phyloP scores from a whole-genome alignment of 2,113 vertebrate genomes.

The Daubentonia madagascariensis region DNA sequence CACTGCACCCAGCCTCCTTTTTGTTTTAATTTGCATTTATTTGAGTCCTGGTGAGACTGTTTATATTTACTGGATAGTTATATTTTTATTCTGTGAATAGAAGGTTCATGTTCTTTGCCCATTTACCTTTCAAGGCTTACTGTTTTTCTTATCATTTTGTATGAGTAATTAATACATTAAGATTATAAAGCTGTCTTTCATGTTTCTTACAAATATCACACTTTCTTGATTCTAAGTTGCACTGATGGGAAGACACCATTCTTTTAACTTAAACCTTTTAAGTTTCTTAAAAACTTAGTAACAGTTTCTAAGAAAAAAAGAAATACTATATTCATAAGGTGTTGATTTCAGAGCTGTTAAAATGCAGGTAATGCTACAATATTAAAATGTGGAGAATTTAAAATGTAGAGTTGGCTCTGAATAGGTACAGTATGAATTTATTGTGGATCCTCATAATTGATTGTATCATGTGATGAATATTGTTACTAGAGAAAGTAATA shows the following conservation, averaged over 20 bases:
- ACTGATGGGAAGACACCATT: conserved; percentile 10
- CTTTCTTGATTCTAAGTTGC: conserved; percentile 26
- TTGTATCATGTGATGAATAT: background rate
- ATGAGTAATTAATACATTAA: conserved; percentile 4
- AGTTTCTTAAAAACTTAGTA: no score
- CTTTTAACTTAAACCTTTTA: no score
- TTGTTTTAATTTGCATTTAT: conserved; percentile 5
- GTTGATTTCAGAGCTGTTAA: conserved; percentile 35
- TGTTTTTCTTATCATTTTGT: background rate
- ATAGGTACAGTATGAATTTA: background rate
- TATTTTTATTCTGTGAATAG: background rate
- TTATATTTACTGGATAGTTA: background rate
- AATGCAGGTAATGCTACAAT: background rate
- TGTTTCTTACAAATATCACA: conserved; percentile 26
- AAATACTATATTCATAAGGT: conserved; percentile 26
- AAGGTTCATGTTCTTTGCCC: background rate
- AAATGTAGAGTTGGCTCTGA: background rate
- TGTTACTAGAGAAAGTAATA: background rate
- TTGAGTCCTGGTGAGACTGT: background rate
- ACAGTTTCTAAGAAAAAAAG: conserved; percentile 14
- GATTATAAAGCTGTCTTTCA: conserved; percentile 45
- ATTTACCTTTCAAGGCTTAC: background rate
- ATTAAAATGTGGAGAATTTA: conserved; percentile 22
- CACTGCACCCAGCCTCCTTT: background rate
- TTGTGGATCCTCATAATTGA: background rate